A percentile compares a stretch with the other conserved stretches of the same genome.
Conservation (phyloP, 1,140 invertebrate genomes). For the Sarcophaga peregrina region DNA sequence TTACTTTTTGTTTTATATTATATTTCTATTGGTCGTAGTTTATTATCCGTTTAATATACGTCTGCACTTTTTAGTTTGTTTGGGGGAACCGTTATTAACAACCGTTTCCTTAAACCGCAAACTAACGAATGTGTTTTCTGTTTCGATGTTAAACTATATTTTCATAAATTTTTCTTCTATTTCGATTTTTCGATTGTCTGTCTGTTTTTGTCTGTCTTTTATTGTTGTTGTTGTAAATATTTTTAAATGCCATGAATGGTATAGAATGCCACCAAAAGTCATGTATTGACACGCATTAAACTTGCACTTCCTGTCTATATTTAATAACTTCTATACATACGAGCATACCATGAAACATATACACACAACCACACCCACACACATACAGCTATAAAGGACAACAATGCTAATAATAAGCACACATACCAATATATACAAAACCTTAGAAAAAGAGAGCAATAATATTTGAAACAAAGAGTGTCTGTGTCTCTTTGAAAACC, state of each 20-base stretch:
- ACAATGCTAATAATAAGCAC: neutral
- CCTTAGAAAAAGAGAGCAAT: no score
- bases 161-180: neutral
- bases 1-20: neutral
- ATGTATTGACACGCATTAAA: constrained; percentile 32
- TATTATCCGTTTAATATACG: no score
- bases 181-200: neutral
- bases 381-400: neutral
- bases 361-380: neutral
- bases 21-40: no score
- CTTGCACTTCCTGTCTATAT: constrained; percentile 30
- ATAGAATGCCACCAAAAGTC: neutral
- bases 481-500: no score
- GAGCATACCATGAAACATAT: neutral
- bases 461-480: no score
- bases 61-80: neutral
- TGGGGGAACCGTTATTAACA: neutral
- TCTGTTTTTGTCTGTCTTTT: neutral
- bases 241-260: constrained; percentile 1
- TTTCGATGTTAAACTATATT: neutral
- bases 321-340: neutral
- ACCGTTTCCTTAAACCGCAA: neutral
- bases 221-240: neutral
- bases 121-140: constrained; percentile 3
- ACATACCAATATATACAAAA: neutral